Evolutionary conservation across 2,113 vertebrate species (phyloP).

Genomic region (Myotis brandtii): DNA sequence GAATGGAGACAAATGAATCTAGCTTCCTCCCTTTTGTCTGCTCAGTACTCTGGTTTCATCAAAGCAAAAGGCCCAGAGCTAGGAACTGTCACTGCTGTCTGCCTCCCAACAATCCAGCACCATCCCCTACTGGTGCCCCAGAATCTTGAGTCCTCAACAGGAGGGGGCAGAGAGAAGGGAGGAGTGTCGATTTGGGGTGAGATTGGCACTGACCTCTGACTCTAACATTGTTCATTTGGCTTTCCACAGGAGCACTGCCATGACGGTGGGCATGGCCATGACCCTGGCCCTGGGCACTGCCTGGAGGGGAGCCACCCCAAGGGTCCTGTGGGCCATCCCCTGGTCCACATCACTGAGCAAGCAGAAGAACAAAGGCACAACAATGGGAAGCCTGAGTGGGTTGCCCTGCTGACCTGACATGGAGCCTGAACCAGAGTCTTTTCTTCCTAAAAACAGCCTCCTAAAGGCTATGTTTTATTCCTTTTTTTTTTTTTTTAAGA

Average conservation of each 20-base stretch:
- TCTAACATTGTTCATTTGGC: constrained; percentile 32
- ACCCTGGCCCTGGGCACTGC: neutral
- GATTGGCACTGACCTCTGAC: neutral
- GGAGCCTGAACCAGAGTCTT: neutral
- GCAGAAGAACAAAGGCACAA: neutral
- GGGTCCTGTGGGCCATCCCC: neutral
- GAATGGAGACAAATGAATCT: neutral
- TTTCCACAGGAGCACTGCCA: constrained; percentile 48
- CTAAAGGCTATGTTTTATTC: neutral
- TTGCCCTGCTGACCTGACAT: neutral
- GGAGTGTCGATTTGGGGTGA: neutral
- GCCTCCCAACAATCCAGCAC: neutral
- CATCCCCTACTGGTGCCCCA: neutral
- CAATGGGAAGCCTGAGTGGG: neutral
- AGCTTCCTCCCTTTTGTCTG: neutral
- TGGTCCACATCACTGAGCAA: constrained; percentile 57
- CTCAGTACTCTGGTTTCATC: constrained; percentile 20
- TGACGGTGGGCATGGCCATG: neutral
- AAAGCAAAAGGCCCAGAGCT: neutral
- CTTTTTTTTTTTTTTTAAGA: neutral
- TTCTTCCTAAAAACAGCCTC: constrained; percentile 62
- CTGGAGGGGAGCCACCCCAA: neutral
- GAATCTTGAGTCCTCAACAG: neutral
- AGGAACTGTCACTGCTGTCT: neutral
- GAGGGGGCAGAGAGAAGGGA: neutral